Percentiles rank a stretch among this genome's conserved stretches.
phyloP scores from a whole-genome alignment of 2,888 invertebrate genomes.

The Ganaspis brasiliensis region DNA sequence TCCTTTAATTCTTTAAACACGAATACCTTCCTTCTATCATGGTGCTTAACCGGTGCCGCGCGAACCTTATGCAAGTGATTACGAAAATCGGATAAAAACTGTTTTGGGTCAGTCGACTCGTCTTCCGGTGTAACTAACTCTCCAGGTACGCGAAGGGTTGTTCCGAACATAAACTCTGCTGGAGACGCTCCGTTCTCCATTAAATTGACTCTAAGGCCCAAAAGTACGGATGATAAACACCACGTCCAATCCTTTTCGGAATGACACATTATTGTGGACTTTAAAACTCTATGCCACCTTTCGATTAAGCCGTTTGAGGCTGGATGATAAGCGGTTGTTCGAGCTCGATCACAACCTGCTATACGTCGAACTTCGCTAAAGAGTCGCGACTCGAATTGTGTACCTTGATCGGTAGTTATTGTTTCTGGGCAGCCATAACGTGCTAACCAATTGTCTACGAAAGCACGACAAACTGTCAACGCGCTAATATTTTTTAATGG shows the following conservation, averaged over 20 bases:
- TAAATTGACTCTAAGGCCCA: not conserved
- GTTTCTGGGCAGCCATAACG: constrained; percentile 68
- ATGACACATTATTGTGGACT: not conserved
- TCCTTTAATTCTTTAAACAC: no score
- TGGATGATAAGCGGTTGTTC: not conserved
- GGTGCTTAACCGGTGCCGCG: no score
- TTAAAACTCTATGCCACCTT: not conserved
- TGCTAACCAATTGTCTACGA: constrained; percentile 67
- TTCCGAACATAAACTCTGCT: constrained; percentile 48
- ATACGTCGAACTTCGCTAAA: constrained; percentile 33
- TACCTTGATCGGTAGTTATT: constrained; percentile 70
- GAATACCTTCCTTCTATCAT: no score
- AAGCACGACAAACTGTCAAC: constrained; percentile 64
- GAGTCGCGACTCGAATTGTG: constrained; percentile 65
- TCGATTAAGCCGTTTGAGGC: constrained; percentile 1
- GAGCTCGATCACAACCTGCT: no score
- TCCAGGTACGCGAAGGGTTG: constrained; percentile 52
- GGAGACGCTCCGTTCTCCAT: not conserved
- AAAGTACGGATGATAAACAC: not conserved
- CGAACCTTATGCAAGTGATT: no score
- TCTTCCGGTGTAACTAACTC: constrained; percentile 42
- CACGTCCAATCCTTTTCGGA: not conserved
- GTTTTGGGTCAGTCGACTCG: not conserved
- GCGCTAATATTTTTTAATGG: constrained; percentile 68
- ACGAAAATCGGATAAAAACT: no score